These are phyloP conservation scores for Eilema griseolum DNA, from an alignment of 2,888 invertebrate genomes.

Conservation along the genomic window DNA sequence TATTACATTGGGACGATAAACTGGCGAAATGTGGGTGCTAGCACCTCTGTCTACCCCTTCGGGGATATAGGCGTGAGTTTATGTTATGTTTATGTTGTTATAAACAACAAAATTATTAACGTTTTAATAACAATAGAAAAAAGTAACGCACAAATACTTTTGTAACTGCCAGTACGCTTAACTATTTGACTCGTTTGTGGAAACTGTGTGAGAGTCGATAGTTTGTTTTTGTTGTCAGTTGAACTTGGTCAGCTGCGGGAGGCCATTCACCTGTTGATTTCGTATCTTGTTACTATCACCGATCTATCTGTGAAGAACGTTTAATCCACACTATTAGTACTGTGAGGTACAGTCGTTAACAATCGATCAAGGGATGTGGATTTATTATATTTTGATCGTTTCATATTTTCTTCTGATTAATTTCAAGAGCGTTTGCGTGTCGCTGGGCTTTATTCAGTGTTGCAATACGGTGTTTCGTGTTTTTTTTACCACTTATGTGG, in stretches of 20 bases:
- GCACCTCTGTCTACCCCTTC: no score
- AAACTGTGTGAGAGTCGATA: background rate
- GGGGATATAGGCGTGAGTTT: no score
- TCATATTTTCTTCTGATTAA: no score
- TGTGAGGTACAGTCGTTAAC: conserved; percentile 8
- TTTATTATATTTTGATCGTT: background rate
- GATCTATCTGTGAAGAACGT: conserved; percentile 2
- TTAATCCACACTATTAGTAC: background rate
- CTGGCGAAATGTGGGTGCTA: no score
- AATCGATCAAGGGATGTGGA: background rate
- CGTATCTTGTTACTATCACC: conserved; percentile 4
- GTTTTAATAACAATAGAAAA: background rate
- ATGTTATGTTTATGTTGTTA: no score
- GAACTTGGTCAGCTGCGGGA: conserved; percentile 1
- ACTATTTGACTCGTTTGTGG: conserved; percentile 4
- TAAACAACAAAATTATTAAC: no score
- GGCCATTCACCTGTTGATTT: conserved; percentile 16
- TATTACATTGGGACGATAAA: no score
- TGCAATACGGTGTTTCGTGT: no score
- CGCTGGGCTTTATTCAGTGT: no score
- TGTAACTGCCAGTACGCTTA: background rate
- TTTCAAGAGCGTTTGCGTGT: background rate
- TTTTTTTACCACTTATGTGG: no score
- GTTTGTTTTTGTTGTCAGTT: conserved; percentile 9
- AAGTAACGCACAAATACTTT: background rate